Evolutionary conservation across 1,140 invertebrate genomes (phyloP), one percentile per base, ranked within the genome.

Genomic region (Apis mellifera): DNA sequence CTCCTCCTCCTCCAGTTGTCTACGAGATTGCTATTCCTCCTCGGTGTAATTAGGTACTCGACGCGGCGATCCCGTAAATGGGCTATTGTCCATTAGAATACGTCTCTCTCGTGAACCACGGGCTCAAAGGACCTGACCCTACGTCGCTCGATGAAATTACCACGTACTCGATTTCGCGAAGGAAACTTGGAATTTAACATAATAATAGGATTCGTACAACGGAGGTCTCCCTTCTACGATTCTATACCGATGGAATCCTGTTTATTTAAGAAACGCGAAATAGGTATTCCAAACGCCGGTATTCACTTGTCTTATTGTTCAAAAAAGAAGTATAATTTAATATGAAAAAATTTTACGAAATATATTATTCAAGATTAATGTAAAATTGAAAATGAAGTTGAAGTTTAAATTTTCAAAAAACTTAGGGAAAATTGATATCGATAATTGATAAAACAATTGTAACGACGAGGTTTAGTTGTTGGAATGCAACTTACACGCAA

Each of bases 1-100:
- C 2, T 32, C 32, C 2, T 32, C 32, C 2, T 9, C 13, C 12
- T 57, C 59, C 57, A 19, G 65, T 74, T 72, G 65, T 84, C 83
- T 32, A 76, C 65, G 71, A 84, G 82, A 84, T 82, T 82, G 84
- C 86, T 78, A 87, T 88, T 85, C 84, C 86, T 78, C 77, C 64
- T 50, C 13, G 54, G 68, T 84, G 79, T 87, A 87, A 88, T 87
- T 87, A 85, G 85, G 74, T 87, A 81, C 60, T 87, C 82, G 62
- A 84, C 70, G 42, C 78, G 50, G 48, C 68, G 76, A 83, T 72
- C 52, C 23, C 26, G 23, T 80, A 84, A 42, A 60, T 70, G 75
- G 71, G 73, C 68, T 54, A 84, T 84, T 88, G 78, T 70, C 60
- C 74, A 87, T 87, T 84, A 68, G 68, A 81, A 84, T 77, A 69